These are phyloP conservation scores for Eretmochelys imbricata DNA, from an alignment of 2,113 vertebrate species.

Conservation along the genomic window DNA sequence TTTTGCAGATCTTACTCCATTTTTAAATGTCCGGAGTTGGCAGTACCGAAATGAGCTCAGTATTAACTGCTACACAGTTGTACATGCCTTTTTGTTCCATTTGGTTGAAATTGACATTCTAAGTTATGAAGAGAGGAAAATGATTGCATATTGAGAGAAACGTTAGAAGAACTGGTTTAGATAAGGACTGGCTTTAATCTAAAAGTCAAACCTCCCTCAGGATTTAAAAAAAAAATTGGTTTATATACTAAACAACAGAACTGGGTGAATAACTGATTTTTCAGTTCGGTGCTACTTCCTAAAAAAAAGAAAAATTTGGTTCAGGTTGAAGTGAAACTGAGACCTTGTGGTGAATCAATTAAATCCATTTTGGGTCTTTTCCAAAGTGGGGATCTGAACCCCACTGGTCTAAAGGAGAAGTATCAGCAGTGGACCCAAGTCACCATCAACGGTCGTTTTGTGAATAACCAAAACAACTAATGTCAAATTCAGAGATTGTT, in stretches of 20 bases:
- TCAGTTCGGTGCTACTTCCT: no score
- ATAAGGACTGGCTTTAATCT: background rate
- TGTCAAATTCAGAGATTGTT: no score
- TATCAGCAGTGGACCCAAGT: no score
- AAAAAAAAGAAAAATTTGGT: no score
- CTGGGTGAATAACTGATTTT: no score
- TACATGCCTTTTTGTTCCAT: background rate
- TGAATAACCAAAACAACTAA: no score
- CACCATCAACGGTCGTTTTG: no score
- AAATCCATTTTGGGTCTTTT: no score
- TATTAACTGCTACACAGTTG: accelerated
- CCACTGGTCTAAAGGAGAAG: no score
- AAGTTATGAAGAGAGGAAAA: background rate
- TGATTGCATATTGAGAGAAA: background rate
- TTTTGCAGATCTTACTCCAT: background rate
- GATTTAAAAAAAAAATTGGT: background rate
- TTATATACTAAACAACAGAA: background rate
- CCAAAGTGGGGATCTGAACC: no score
- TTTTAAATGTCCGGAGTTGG: background rate
- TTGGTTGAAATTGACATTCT: background rate
- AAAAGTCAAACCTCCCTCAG: background rate
- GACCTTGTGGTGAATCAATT: no score
- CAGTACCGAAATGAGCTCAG: background rate
- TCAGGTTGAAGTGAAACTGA: no score
- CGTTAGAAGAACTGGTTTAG: background rate